phyloP scores from a whole-genome alignment of 2,888 invertebrate genomes.

The Trachelus stipa region DNA sequence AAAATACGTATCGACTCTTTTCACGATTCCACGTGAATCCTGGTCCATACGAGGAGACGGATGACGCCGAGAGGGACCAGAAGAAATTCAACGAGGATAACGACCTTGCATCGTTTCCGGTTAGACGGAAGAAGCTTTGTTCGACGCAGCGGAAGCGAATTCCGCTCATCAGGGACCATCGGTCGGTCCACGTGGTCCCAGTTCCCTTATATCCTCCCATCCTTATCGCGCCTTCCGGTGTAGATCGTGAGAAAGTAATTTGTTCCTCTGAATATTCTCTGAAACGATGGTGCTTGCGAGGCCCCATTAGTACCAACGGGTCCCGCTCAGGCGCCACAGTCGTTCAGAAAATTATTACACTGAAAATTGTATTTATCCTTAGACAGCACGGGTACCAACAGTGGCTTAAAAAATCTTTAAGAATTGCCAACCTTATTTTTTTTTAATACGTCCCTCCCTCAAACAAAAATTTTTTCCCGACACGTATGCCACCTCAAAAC shows the following conservation, averaged over 20 bases:
- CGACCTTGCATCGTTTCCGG: conserved; percentile 61
- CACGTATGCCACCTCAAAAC: not conserved
- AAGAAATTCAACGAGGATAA: conserved; percentile 35
- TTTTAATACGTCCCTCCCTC: not conserved
- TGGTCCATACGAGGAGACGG: conserved; percentile 16
- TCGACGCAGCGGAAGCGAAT: conserved; percentile 61
- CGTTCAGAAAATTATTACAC: not conserved
- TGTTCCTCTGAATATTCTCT: conserved; percentile 1
- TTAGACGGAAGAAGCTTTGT: conserved; percentile 56
- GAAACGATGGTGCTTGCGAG: not conserved
- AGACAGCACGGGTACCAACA: not conserved
- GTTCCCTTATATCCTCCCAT: conserved; percentile 22
- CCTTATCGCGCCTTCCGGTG: not conserved
- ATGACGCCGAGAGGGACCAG: conserved; percentile 21
- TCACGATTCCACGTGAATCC: not conserved
- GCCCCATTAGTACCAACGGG: not conserved
- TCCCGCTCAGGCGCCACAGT: not conserved
- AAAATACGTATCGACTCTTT: not conserved
- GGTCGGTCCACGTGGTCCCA: conserved; percentile 30
- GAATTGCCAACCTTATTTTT: not conserved
- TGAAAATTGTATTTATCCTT: not conserved
- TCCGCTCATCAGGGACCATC: conserved; percentile 63
- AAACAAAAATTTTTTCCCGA: not conserved
- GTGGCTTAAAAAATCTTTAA: not conserved
- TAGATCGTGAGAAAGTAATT: not conserved